These are phyloP conservation scores for Eremobia ochroleuca DNA, from an alignment of 2,888 invertebrate species.

Conservation along the genomic window DNA sequence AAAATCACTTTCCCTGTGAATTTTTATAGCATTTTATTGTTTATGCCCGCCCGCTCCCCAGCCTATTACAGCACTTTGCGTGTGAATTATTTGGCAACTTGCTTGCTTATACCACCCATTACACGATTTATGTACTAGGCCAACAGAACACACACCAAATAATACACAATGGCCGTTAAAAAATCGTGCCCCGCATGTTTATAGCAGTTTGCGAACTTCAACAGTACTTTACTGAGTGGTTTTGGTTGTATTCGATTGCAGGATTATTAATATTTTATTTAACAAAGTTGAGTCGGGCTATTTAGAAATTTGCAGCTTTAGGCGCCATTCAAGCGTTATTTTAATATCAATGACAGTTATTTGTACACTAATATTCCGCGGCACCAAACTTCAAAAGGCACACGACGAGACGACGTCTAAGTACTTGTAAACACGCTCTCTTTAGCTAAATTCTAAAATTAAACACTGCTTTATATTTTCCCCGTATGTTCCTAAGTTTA, in stretches of 20 bases:
- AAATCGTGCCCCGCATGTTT: constrained; percentile 63
- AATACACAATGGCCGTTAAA: constrained; percentile 67
- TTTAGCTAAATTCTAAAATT: constrained; percentile 42
- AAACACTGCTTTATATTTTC: constrained; percentile 45
- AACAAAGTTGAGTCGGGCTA: constrained; percentile 13
- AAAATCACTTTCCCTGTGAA: constrained; percentile 80
- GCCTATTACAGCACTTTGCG: constrained; percentile 83
- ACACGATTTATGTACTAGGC: constrained; percentile 82
- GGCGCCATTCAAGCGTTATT: constrained; percentile 25
- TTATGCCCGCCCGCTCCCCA: constrained; percentile 77
- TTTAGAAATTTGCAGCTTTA: constrained; percentile 13
- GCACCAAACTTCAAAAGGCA: background rate
- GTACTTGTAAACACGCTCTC: constrained; percentile 8
- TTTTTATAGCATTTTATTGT: constrained; percentile 87
- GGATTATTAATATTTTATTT: constrained; percentile 51
- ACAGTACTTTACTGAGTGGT: constrained; percentile 38
- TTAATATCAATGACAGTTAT: constrained; percentile 25
- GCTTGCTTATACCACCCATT: constrained; percentile 80
- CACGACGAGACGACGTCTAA: constrained; percentile 9
- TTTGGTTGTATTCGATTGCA: constrained; percentile 39
- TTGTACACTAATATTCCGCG: background rate
- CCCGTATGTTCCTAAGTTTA: constrained; percentile 37
- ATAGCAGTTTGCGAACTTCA: constrained; percentile 50
- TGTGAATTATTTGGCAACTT: constrained; percentile 88
- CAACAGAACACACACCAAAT: constrained; percentile 67